These are phyloP conservation scores for Anneissia japonica DNA, from an alignment of 35 echinoderm and acorn worm species.

Conservation along the genomic window DNA sequence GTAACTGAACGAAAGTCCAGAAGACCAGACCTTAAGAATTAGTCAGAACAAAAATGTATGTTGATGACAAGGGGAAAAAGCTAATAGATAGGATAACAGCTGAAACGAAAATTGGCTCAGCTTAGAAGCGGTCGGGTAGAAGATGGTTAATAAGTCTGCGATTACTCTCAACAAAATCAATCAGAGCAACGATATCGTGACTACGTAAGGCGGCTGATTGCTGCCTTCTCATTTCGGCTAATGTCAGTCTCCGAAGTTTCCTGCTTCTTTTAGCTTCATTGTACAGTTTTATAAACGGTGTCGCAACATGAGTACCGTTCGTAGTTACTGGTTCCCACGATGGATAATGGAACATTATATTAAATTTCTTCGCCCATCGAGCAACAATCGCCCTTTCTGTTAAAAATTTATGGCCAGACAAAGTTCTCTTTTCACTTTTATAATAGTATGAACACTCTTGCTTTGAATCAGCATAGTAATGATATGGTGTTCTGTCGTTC, in stretches of 20 bases:
- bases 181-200: too few relatives aligned
- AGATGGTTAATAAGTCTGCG: too few relatives aligned
- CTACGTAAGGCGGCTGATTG: background rate
- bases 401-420: slow-evolving; percentile 55
- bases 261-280: slow-evolving; percentile 46
- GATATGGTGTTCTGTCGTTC: slow-evolving; percentile 53
- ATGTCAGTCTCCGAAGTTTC: background rate
- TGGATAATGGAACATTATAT: slow-evolving; percentile 54
- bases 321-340: slow-evolving; percentile 36
- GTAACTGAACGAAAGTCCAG: too few relatives aligned
- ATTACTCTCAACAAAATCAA: too few relatives aligned
- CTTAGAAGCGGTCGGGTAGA: too few relatives aligned
- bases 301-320: slow-evolving; percentile 39
- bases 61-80: too few relatives aligned
- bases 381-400: slow-evolving; percentile 68
- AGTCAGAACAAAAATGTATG: too few relatives aligned
- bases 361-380: slow-evolving; percentile 45
- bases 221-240: background rate
- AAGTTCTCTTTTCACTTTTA: slow-evolving; percentile 24
- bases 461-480: slow-evolving; percentile 50
- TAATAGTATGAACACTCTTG: slow-evolving; percentile 57
- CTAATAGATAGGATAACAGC: too few relatives aligned
- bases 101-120: too few relatives aligned
- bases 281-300: slow-evolving; percentile 51
- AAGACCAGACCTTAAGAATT: too few relatives aligned